Evolutionary conservation across 2,888 invertebrate species (phyloP).

Genomic region (Xylophagus ater): DNA sequence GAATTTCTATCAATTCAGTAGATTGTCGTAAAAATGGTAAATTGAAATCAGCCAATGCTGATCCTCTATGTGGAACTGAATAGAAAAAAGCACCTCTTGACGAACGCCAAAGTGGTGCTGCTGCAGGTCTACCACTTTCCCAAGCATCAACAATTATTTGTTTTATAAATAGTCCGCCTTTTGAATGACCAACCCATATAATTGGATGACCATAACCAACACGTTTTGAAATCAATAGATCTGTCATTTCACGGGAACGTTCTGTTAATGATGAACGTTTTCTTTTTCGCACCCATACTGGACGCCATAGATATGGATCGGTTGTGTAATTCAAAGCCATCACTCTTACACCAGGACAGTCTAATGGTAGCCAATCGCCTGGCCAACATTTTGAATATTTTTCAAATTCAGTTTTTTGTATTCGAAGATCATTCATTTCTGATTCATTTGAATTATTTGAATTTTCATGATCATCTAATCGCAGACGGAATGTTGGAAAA

Average conservation of each 20-base stretch:
- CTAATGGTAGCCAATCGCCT: slow-evolving; percentile 70
- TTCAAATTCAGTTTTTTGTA: slow-evolving; percentile 25
- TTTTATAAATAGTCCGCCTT: slow-evolving; percentile 79
- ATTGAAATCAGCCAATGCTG: slow-evolving; percentile 62
- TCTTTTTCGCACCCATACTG: slow-evolving; percentile 57
- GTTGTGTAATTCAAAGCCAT: slow-evolving; percentile 75
- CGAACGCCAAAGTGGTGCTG: slow-evolving; percentile 43
- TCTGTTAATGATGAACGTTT: slow-evolving; percentile 54
- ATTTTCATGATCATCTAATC: slow-evolving; percentile 28
- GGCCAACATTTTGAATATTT: slow-evolving; percentile 69
- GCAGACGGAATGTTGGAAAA: slow-evolving; percentile 35
- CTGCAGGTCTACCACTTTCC: slow-evolving; percentile 40
- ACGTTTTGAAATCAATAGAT: slow-evolving; percentile 49
- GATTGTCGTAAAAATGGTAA: slow-evolving; percentile 64
- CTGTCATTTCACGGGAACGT: slow-evolving; percentile 61
- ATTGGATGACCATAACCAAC: slow-evolving; percentile 68
- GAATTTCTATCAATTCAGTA: slow-evolving; percentile 65
- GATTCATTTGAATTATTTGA: not conserved
- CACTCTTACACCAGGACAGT: slow-evolving; percentile 64
- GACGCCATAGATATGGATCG: slow-evolving; percentile 64
- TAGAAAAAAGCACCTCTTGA: slow-evolving; percentile 67
- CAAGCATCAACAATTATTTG: slow-evolving; percentile 61
- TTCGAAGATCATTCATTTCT: not conserved
- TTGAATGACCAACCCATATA: slow-evolving; percentile 71
- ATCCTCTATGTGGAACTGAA: slow-evolving; percentile 78